Conservation (phyloP, 2,888 invertebrate species). For the Yponomeuta plumbellus region DNA sequence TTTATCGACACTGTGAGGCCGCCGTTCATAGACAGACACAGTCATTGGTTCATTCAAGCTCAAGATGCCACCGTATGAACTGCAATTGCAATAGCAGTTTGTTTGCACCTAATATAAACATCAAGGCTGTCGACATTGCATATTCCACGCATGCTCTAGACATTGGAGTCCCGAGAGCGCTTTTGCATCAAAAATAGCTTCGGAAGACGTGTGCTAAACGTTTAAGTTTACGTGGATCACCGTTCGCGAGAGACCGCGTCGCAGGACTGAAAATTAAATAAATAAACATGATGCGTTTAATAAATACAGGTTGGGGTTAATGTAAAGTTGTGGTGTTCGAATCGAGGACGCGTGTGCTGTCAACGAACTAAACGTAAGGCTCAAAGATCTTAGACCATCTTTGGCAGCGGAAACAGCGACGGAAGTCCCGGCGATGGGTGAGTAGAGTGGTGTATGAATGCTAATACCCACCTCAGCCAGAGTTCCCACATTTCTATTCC, state of each 20-base stretch:
- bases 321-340: not conserved
- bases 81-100: not conserved
- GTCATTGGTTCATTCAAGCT: not conserved
- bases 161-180: constrained; percentile 69
- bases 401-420: constrained; percentile 73
- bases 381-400: constrained; percentile 66
- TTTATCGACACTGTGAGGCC: too few species aligned
- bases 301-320: not conserved
- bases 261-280: not conserved
- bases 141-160: constrained; percentile 76
- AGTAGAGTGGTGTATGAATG: constrained; percentile 69
- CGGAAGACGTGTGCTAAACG: constrained; percentile 68
- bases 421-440: constrained; percentile 75
- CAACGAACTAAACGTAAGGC: constrained; percentile 58
- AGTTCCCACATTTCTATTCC: constrained; percentile 70
- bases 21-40: not conserved
- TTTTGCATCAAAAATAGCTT: constrained; percentile 75
- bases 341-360: constrained; percentile 41
- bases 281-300: constrained; percentile 5
- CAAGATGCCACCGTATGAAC: not conserved
- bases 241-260: constrained; percentile 35
- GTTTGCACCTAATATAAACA: constrained; percentile 29
- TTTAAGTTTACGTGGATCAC: constrained; percentile 61
- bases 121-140: constrained; percentile 72
- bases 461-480: constrained; percentile 32